Conservation (phyloP, 1,140 invertebrate genomes). For the Helicoverpa armigera region DNA sequence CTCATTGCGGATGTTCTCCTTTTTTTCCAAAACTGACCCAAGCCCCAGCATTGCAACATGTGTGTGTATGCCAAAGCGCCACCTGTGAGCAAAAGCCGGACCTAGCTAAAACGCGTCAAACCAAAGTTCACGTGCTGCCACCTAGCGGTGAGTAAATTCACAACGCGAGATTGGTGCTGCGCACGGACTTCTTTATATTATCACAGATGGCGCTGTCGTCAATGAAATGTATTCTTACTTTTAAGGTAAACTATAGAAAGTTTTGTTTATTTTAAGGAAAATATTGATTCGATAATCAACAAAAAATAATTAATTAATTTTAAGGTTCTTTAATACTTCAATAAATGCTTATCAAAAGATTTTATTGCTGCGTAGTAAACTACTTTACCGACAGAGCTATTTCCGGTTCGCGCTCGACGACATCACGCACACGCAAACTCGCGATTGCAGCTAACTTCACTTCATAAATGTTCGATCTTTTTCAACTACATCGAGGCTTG, state of each 20-base stretch:
- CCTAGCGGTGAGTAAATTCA: conserved; percentile 4
- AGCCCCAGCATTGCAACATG: too few species aligned
- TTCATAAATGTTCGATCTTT: conserved; percentile 85
- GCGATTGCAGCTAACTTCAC: conserved; percentile 79
- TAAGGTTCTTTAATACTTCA: neutral
- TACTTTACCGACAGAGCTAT: conserved; percentile 77
- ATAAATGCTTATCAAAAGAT: neutral
- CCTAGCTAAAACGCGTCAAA: neutral
- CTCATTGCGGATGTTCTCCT: too few species aligned
- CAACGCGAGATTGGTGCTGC: neutral
- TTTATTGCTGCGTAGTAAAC: conserved; percentile 57
- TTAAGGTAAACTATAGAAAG: neutral
- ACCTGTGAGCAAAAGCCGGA: neutral
- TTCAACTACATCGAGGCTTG: conserved; percentile 84
- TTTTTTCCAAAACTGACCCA: too few species aligned
- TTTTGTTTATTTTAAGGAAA: too few species aligned
- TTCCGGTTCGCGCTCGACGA: conserved; percentile 82
- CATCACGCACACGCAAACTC: conserved; percentile 81
- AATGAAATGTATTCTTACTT: neutral
- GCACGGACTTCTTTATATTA: neutral
- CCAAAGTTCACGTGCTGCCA: neutral
- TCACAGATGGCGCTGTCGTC: conserved; percentile 33
- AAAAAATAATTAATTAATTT: neutral
- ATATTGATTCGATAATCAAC: too few species aligned
- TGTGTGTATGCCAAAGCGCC: neutral